These are phyloP conservation scores for Ornithoptera alexandrae DNA, from an alignment of 2,888 invertebrate species.

Conservation along the genomic window DNA sequence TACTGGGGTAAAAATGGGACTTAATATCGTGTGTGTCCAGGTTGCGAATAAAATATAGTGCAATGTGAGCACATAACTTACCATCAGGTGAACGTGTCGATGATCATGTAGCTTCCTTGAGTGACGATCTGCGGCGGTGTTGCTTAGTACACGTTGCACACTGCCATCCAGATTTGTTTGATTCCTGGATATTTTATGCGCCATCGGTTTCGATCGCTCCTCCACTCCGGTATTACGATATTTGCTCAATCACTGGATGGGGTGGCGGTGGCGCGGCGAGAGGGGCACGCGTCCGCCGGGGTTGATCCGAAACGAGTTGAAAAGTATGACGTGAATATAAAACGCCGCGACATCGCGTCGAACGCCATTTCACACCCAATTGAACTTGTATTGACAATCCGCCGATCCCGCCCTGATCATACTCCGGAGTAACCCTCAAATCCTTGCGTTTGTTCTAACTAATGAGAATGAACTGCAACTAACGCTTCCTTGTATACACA, in stretches of 20 bases:
- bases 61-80: too few species aligned
- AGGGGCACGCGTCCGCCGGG: not conserved
- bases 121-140: too few species aligned
- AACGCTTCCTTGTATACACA: too few species aligned
- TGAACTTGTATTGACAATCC: slow-evolving; percentile 18
- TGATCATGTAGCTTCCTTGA: too few species aligned
- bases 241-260: slow-evolving; percentile 58
- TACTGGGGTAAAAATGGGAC: too few species aligned
- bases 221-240: slow-evolving; percentile 49
- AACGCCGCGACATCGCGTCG: slow-evolving; percentile 46
- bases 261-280: slow-evolving; percentile 24
- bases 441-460: too few species aligned
- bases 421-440: too few species aligned
- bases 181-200: slow-evolving; percentile 63
- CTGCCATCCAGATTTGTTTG: slow-evolving; percentile 48
- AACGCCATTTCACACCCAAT: slow-evolving; percentile 40
- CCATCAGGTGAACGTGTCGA: too few species aligned
- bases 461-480: too few species aligned
- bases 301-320: slow-evolving; percentile 15
- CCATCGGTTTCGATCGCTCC: slow-evolving; percentile 57
- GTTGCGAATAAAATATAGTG: too few species aligned
- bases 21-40: too few species aligned
- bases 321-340: slow-evolving; percentile 54
- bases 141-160: slow-evolving; percentile 33
- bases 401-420: not conserved